Evolutionary conservation across 2,113 vertebrate species (phyloP).

Genomic region (Leucosticte australis): DNA sequence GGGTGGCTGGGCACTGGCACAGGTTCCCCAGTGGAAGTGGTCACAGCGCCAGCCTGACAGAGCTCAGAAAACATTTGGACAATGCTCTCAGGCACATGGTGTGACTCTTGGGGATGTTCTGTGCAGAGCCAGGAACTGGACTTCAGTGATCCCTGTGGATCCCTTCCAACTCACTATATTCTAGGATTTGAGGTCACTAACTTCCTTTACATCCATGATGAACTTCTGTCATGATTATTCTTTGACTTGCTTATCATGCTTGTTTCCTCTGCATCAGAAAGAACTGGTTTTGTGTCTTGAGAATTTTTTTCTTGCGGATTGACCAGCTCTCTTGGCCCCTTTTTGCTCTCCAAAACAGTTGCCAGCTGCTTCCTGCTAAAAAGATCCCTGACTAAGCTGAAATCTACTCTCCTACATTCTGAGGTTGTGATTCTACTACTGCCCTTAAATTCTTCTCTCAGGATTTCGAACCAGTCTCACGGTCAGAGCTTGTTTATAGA

Average conservation of each 20-base stretch:
- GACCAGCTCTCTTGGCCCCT: neutral
- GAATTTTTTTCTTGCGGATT: neutral
- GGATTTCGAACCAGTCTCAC: neutral
- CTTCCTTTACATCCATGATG: neutral
- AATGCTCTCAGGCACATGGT: neutral
- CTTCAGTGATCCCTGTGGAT: neutral
- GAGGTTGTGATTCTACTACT: neutral
- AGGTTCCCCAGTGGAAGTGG: neutral
- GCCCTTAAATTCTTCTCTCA: neutral
- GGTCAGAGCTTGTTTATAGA: neutral
- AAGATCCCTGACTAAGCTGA: neutral
- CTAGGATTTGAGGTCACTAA: neutral
- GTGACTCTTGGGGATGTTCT: neutral
- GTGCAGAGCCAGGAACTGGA: neutral
- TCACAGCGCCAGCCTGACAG: too few relatives aligned
- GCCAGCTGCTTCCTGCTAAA: neutral
- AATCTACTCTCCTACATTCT: neutral
- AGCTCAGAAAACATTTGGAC: neutral
- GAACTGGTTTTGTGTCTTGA: neutral
- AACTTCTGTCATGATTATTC: neutral
- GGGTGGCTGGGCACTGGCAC: rapidly evolving
- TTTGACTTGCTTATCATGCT: neutral
- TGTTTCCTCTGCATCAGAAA: neutral
- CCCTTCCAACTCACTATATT: neutral
- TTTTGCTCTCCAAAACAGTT: neutral